Evolutionary conservation across 2,888 invertebrate genomes (phyloP).

Genomic region (Machimus atricapillus): DNA sequence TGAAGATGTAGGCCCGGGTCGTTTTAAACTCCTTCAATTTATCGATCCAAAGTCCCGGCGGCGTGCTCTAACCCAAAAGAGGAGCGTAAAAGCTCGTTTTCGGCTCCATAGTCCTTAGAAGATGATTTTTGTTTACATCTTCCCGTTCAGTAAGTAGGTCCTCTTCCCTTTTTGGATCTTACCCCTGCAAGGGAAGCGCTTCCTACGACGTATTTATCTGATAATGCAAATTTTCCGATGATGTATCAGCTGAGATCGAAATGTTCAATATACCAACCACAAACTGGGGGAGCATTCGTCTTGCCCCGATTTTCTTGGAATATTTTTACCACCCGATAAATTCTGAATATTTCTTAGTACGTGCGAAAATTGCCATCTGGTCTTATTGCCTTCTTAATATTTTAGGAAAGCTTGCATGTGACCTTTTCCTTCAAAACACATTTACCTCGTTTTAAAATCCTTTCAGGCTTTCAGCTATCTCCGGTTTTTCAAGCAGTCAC

Average conservation of each 20-base stretch:
- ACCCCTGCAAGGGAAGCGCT: not conserved
- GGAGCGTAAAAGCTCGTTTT: not conserved
- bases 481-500: not conserved
- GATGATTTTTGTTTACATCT: not conserved
- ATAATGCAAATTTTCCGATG: not conserved
- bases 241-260: not conserved
- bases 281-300: not conserved
- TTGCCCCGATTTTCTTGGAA: not conserved
- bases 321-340: not conserved
- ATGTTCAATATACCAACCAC: not conserved
- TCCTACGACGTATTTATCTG: not conserved
- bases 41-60: not conserved
- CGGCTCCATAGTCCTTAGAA: not conserved
- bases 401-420: not conserved
- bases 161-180: not conserved
- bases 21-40: not conserved
- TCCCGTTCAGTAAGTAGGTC: not conserved
- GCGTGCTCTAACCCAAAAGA: not conserved
- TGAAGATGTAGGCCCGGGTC: not conserved
- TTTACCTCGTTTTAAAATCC: not conserved
- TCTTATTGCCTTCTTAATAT: not conserved
- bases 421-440: not conserved
- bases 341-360: not conserved
- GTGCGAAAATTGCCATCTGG: not conserved
- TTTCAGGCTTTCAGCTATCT: no score